Conservation (phyloP, 2,888 invertebrate species). For the Drepana falcataria region DNA sequence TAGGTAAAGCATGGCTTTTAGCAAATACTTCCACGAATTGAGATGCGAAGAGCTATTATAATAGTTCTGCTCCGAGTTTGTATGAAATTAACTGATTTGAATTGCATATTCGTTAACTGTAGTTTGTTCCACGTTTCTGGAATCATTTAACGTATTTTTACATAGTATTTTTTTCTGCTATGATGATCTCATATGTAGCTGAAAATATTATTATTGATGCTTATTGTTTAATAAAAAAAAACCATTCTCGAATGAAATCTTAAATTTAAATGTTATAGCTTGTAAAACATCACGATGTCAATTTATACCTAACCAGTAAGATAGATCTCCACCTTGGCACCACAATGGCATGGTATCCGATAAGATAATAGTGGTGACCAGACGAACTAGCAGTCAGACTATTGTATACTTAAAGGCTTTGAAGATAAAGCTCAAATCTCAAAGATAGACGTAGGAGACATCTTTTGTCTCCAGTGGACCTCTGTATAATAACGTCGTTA, state of each 20-base stretch:
- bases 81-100: neutral
- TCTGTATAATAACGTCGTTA: neutral
- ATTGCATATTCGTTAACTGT: neutral
- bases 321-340: conserved; percentile 2
- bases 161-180: too few relatives aligned
- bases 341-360: conserved; percentile 11
- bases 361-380: conserved; percentile 10
- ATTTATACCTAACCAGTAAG: neutral
- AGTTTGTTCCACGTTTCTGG: neutral
- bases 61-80: neutral
- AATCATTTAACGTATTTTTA: neutral
- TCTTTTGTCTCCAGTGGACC: neutral
- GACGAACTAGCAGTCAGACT: conserved; percentile 16
- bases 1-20: neutral
- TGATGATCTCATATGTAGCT: too few relatives aligned
- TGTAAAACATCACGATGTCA: conserved; percentile 1
- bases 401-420: conserved; percentile 17
- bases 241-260: too few relatives aligned
- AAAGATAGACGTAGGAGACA: conserved; percentile 14
- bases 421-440: conserved; percentile 29
- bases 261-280: too few relatives aligned
- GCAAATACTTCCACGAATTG: neutral
- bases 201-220: too few relatives aligned
- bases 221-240: too few relatives aligned
- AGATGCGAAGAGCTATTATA: neutral